Conservation (phyloP, 2,797 vertebrate species). For the Peromyscus aztecus region DNA sequence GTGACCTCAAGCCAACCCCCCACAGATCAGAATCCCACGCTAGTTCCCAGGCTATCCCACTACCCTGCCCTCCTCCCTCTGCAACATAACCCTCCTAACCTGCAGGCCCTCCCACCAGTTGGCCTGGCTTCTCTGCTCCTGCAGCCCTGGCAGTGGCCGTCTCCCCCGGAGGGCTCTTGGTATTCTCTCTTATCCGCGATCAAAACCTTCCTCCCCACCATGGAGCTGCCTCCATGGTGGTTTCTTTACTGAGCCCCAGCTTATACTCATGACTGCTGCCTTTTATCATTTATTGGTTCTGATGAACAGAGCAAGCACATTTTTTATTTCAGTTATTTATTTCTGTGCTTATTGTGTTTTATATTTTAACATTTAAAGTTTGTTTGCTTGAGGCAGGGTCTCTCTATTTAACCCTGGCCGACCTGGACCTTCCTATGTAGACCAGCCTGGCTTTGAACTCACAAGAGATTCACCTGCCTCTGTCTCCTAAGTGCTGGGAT, state of each 20-base stretch:
- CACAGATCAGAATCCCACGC: background rate
- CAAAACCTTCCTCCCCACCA: background rate
- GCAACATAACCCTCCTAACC: background rate
- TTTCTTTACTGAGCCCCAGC: background rate
- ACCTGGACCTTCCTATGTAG: background rate
- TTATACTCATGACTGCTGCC: background rate
- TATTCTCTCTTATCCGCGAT: background rate
- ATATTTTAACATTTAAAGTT: background rate
- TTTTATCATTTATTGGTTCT: background rate
- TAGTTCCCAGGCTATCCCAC: background rate
- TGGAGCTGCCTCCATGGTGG: no score
- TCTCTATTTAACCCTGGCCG: background rate
- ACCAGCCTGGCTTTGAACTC: background rate
- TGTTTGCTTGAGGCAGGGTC: background rate
- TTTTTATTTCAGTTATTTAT: constrained; percentile 24
- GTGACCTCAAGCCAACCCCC: background rate
- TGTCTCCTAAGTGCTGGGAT: background rate
- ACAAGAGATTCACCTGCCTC: background rate
- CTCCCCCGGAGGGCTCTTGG: background rate
- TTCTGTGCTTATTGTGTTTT: background rate
- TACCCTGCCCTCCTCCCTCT: background rate
- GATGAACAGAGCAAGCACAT: background rate
- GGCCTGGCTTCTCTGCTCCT: constrained; percentile 62
- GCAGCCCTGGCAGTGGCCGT: background rate
- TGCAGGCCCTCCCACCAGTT: background rate